Evolutionary conservation across 1,140 invertebrate species (phyloP).

Genomic region (Drosophila tsacasi): DNA sequence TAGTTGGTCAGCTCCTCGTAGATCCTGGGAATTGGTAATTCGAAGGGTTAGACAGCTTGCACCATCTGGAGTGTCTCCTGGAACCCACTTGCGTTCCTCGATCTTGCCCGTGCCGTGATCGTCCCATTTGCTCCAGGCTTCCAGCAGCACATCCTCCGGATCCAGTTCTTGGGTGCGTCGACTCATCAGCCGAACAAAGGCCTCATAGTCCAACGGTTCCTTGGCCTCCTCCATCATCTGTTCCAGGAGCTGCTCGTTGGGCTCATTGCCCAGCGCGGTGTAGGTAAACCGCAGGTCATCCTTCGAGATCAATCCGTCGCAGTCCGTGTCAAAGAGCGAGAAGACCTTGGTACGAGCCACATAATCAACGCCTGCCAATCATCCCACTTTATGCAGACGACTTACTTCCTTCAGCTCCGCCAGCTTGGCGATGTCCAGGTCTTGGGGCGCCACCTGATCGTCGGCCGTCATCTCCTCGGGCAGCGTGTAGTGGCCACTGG

Average conservation of each 20-base stretch:
- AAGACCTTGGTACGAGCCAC: slow-evolving; percentile 86
- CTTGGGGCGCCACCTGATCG: slow-evolving; percentile 85
- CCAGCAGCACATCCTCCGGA: slow-evolving; percentile 87
- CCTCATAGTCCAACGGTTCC: slow-evolving; percentile 87
- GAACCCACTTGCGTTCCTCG: slow-evolving; percentile 86
- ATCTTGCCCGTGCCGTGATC: slow-evolving; percentile 87
- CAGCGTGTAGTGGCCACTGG: slow-evolving; percentile 85
- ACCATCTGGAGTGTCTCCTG: not conserved
- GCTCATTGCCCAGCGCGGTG: slow-evolving; percentile 86
- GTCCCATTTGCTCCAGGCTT: slow-evolving; percentile 88
- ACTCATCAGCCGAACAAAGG: slow-evolving; percentile 87
- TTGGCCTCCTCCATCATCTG: slow-evolving; percentile 87
- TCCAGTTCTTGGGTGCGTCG: slow-evolving; percentile 87
- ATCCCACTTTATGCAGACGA: not conserved
- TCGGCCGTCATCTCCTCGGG: slow-evolving; percentile 86
- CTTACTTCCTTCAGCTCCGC: slow-evolving; percentile 87
- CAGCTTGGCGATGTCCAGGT: slow-evolving; percentile 87
- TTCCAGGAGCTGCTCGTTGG: slow-evolving; percentile 86
- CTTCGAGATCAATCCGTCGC: slow-evolving; percentile 87
- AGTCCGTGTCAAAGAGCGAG: slow-evolving; percentile 87
- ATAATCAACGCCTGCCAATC: not conserved
- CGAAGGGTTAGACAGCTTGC: not conserved
- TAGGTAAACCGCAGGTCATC: slow-evolving; percentile 87
- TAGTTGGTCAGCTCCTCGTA: slow-evolving; percentile 87
- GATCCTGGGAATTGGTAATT: slow-evolving; percentile 83